Conservation (phyloP, 2,113 vertebrate genomes). For the Camarhynchus parvulus region DNA sequence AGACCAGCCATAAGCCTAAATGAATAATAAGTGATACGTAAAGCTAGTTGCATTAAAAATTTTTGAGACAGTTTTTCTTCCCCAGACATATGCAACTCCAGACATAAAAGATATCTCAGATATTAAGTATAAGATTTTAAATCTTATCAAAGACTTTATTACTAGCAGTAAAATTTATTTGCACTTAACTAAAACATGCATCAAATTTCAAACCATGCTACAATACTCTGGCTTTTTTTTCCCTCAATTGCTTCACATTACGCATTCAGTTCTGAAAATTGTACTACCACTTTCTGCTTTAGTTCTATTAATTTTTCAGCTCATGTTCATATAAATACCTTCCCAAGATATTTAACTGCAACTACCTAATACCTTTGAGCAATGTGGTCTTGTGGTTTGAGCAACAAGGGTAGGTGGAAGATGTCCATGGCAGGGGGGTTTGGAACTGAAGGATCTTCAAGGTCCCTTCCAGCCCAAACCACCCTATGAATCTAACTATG, state of each 20-base stretch:
- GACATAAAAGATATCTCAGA: background rate
- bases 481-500: background rate
- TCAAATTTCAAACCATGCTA: background rate
- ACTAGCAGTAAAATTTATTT: background rate
- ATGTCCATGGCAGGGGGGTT: background rate
- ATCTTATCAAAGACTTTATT: background rate
- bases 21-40: background rate
- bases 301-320: background rate
- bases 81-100: background rate
- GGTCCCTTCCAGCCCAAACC: background rate
- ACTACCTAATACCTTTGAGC: background rate
- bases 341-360: background rate
- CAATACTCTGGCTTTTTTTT: fast-evolving
- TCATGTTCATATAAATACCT: background rate
- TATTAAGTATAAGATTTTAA: background rate
- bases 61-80: background rate
- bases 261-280: background rate
- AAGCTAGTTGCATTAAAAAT: background rate
- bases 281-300: background rate
- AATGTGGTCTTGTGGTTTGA: background rate
- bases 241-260: background rate
- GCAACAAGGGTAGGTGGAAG: fast-evolving
- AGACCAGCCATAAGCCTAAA: background rate
- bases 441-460: background rate
- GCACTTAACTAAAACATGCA: background rate